Percentiles rank a stretch among this genome's conserved stretches.
phyloP scores from a whole-genome alignment of 2,888 invertebrate genomes.

The Synergus itoensis region DNA sequence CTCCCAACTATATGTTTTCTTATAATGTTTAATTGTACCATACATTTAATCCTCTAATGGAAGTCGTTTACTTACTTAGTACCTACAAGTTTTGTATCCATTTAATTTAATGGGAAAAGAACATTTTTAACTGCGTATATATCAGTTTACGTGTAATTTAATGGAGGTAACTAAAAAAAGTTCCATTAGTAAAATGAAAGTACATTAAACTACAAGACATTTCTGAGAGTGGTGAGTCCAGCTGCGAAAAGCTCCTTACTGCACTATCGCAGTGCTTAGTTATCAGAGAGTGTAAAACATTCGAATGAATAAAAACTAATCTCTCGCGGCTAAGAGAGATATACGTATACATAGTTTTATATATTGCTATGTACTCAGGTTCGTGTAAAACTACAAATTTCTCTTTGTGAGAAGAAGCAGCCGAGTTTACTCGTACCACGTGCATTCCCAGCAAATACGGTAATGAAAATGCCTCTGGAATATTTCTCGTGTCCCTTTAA shows the following conservation, averaged over 20 bases:
- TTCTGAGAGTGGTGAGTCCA: neutral
- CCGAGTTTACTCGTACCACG: conserved; percentile 38
- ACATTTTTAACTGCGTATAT: neutral
- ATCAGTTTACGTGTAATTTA: neutral
- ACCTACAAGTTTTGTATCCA: neutral
- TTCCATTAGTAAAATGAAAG: conserved; percentile 6
- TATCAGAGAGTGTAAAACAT: neutral
- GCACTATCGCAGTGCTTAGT: neutral
- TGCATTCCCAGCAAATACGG: conserved; percentile 49
- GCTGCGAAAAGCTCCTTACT: neutral
- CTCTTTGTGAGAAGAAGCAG: conserved; percentile 13
- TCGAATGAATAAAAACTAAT: conserved; percentile 20
- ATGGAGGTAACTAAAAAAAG: neutral
- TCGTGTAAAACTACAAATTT: conserved; percentile 23
- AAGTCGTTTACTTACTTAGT: neutral
- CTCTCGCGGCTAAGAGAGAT: neutral
- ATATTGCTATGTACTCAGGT: neutral
- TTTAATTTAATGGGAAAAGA: conserved; percentile 6
- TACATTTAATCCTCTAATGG: neutral
- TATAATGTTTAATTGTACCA: neutral
- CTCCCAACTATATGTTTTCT: neutral
- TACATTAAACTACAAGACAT: neutral
- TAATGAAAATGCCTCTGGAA: conserved; percentile 58
- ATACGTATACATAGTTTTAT: neutral
- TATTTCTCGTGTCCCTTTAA: conserved; percentile 56